phyloP scores from a whole-genome alignment of 2,888 invertebrate species.

The Dinocampus coccinellae region DNA sequence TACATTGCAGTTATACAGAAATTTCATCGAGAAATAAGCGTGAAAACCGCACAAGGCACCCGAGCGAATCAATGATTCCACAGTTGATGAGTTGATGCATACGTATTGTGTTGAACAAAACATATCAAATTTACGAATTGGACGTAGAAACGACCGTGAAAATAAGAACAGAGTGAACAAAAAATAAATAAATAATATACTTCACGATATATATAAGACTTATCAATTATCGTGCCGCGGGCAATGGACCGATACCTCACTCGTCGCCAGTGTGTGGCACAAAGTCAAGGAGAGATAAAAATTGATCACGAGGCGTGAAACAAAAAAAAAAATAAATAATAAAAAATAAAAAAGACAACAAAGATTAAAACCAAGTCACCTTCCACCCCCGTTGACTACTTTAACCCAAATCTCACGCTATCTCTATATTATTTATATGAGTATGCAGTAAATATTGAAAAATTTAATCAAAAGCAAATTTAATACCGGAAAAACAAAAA shows the following conservation, averaged over 20 bases:
- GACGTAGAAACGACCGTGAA: constrained; percentile 14
- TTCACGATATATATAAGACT: constrained; percentile 6
- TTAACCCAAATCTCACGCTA: not conserved
- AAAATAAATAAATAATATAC: constrained; percentile 3
- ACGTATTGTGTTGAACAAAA: constrained; percentile 7
- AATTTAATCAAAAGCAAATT: constrained; percentile 6
- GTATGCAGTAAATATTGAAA: not conserved
- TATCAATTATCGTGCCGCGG: constrained; percentile 28
- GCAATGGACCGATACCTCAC: constrained; percentile 20
- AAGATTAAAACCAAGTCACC: not conserved
- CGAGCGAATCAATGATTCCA: constrained; percentile 35
- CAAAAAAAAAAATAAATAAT: not conserved
- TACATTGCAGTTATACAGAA: constrained; percentile 11
- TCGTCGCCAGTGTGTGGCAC: not conserved
- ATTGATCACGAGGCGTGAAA: constrained; percentile 18
- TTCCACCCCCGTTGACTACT: not conserved
- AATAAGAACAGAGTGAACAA: constrained; percentile 6
- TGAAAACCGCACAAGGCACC: constrained; percentile 34
- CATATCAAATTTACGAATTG: constrained; percentile 27
- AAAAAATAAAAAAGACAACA: not conserved
- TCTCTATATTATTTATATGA: not conserved
- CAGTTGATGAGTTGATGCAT: constrained; percentile 1
- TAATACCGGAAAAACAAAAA: not conserved
- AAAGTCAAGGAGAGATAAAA: constrained; percentile 27
- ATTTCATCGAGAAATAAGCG: constrained; percentile 29